Conservation (phyloP, 1,140 invertebrate genomes). For the Pachyrhynchus sulphureomaculatus region DNA sequence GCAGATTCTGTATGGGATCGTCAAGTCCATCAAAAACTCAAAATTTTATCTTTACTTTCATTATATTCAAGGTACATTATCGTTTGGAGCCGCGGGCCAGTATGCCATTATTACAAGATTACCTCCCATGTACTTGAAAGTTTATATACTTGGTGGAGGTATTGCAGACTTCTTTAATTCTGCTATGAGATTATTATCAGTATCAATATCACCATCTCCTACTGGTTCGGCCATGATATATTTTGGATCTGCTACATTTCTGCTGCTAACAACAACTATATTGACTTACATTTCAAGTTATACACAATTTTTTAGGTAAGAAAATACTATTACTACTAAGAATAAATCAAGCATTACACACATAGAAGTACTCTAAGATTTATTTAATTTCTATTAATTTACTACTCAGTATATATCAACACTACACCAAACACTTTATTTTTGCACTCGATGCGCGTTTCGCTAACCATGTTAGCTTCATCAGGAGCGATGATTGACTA, state of each 20-base stretch:
- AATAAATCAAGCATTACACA: too few relatives aligned
- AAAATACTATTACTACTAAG: too few relatives aligned
- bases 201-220: slow-evolving; percentile 10
- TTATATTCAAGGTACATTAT: neutral
- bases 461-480: too few relatives aligned
- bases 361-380: too few relatives aligned
- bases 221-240: slow-evolving; percentile 16
- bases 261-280: neutral
- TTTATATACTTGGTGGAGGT: slow-evolving; percentile 8
- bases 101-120: slow-evolving; percentile 9
- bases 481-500: too few relatives aligned
- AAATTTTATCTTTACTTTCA: too few relatives aligned
- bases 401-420: too few relatives aligned
- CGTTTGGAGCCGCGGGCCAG: neutral
- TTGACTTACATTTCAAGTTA: neutral
- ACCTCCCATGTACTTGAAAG: slow-evolving; percentile 18
- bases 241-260: slow-evolving; percentile 1
- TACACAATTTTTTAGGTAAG: slow-evolving; percentile 17
- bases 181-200: slow-evolving; percentile 3
- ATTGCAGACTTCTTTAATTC: slow-evolving; percentile 2
- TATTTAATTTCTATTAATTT: too few relatives aligned
- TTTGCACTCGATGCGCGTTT: too few relatives aligned
- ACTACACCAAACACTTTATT: too few relatives aligned
- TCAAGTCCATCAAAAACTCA: too few relatives aligned
- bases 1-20: too few relatives aligned